phyloP scores from a whole-genome alignment of 1,140 invertebrate genomes.

The Bombus affinis region DNA sequence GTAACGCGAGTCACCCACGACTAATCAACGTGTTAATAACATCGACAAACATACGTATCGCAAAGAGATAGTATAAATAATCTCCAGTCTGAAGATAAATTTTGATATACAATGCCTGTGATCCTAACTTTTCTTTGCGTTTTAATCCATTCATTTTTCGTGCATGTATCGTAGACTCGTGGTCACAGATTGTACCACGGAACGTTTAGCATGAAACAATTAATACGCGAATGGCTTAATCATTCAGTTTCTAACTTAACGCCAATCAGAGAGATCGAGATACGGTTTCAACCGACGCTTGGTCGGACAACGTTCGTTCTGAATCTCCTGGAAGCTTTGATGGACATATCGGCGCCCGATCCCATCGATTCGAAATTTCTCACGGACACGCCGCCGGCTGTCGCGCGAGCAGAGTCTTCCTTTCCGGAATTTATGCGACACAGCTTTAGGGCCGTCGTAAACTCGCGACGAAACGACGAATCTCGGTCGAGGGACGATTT shows the following conservation, averaged over 20 bases:
- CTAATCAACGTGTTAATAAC: too few relatives aligned
- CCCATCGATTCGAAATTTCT: constrained; percentile 21
- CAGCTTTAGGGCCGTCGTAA: constrained; percentile 37
- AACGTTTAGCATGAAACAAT: background rate
- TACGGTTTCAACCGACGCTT: background rate
- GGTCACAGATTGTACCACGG: too few relatives aligned
- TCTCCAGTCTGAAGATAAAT: too few relatives aligned
- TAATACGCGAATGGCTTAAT: background rate
- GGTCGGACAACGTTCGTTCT: background rate
- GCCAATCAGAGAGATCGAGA: background rate
- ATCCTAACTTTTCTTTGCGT: too few relatives aligned
- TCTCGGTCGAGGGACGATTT: constrained; percentile 49
- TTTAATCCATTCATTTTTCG: too few relatives aligned
- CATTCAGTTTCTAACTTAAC: too few relatives aligned
- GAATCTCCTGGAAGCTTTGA: background rate
- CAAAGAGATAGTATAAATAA: background rate
- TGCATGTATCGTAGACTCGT: too few relatives aligned
- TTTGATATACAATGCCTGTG: too few relatives aligned
- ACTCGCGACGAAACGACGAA: constrained; percentile 29
- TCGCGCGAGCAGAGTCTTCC: background rate
- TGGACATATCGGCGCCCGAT: background rate
- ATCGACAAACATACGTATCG: background rate
- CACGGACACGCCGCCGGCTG: background rate
- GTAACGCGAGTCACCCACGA: too few relatives aligned
- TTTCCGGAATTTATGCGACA: constrained; percentile 38